Conservation (phyloP, 2,797 vertebrate genomes). For the Acomys russatus region DNA sequence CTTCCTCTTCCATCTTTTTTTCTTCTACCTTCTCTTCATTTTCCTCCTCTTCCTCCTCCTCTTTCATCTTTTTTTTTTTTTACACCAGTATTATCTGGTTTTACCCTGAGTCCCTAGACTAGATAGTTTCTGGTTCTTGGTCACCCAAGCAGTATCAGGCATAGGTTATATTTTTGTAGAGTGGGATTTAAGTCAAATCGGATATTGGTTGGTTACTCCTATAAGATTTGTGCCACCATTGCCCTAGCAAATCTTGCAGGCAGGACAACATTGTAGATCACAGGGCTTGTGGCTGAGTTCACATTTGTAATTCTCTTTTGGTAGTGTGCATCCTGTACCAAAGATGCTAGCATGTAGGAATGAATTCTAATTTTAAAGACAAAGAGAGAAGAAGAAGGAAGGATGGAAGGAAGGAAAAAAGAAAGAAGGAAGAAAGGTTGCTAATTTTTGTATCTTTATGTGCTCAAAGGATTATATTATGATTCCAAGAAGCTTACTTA, state of each 20-base stretch:
- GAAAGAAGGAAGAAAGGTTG: not conserved
- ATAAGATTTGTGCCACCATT: not conserved
- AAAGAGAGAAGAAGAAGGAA: not conserved
- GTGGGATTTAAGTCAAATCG: not conserved
- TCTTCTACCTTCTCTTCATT: not conserved
- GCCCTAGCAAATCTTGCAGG: too few relatives aligned
- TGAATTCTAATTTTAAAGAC: not conserved
- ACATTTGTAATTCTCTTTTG: not conserved
- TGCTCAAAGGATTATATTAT: constrained; percentile 2
- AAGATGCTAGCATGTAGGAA: not conserved
- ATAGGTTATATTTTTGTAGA: too few relatives aligned
- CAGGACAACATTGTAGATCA: not conserved
- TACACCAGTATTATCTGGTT: not conserved
- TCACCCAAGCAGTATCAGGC: not conserved
- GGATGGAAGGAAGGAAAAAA: not conserved
- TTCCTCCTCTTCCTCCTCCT: too few relatives aligned
- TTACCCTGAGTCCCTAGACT: not conserved
- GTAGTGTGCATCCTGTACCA: not conserved
- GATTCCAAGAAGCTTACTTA: not conserved
- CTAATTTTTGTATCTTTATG: not conserved
- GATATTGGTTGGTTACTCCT: not conserved
- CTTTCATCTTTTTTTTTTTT: too few relatives aligned
- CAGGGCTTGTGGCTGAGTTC: not conserved
- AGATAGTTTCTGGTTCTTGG: not conserved
- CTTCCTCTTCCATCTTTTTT: not conserved